Conservation (phyloP, 2,113 vertebrate species). For the Stigmatopora nigra region DNA sequence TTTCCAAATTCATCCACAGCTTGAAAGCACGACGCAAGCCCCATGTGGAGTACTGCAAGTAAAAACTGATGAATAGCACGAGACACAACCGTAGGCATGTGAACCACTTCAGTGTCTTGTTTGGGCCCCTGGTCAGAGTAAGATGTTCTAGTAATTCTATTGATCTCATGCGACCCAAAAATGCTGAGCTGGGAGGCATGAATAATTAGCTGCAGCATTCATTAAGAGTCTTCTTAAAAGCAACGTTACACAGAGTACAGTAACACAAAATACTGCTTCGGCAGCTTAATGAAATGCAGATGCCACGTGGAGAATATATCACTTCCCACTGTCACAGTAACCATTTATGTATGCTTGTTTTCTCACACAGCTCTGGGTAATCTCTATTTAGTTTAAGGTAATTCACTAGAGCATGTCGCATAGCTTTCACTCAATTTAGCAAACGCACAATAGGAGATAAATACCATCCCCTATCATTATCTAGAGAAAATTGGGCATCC, state of each 20-base stretch:
- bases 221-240: conserved; percentile 21
- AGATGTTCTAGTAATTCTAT: conserved; percentile 32
- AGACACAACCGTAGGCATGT: conserved; percentile 13
- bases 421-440: not conserved
- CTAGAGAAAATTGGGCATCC: not conserved
- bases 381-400: not conserved
- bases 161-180: conserved; percentile 27
- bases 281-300: conserved; percentile 10
- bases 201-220: conserved; percentile 30
- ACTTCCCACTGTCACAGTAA: not conserved
- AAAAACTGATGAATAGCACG: conserved; percentile 28
- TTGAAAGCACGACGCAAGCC: not conserved
- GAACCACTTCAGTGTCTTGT: conserved; percentile 27
- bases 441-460: not conserved
- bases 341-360: not conserved
- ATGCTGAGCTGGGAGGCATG: conserved; percentile 30
- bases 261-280: too few species aligned
- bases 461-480: not conserved
- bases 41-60: conserved; percentile 8
- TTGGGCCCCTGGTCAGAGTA: conserved; percentile 38
- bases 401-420: not conserved
- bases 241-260: conserved; percentile 2
- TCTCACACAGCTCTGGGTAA: not conserved
- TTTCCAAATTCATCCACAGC: conserved; percentile 19
- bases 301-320: not conserved